Percentiles rank a stretch among this genome's conserved stretches.
These are phyloP conservation scores for Zonotrichia albicollis DNA, from an alignment of 2,797 vertebrate species.

Conservation along the genomic window DNA sequence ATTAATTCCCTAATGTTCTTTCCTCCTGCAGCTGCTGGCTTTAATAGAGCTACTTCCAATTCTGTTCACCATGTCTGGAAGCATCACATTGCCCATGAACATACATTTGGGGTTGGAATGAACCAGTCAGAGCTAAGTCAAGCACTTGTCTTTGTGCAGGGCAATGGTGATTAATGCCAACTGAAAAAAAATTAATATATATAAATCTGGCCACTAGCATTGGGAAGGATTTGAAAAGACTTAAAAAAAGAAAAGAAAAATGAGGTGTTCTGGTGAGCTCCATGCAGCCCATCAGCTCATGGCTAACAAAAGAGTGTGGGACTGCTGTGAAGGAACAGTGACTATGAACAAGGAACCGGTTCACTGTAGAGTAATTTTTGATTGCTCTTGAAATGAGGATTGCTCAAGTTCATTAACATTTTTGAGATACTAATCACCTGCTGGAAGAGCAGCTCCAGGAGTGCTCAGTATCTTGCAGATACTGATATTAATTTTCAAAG, in stretches of 20 bases:
- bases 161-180: neutral
- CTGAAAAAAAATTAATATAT: neutral
- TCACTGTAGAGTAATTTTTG: neutral
- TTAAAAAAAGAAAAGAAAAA: neutral
- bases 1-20: neutral
- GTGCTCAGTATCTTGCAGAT: neutral
- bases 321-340: neutral
- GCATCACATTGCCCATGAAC: neutral
- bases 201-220: neutral
- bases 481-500: neutral
- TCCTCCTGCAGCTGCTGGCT: constrained; percentile 8
- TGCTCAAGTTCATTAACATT: neutral
- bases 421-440: neutral
- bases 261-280: neutral
- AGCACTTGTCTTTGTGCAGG: neutral
- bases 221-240: neutral
- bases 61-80: neutral
- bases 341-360: neutral
- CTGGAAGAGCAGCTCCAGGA: neutral
- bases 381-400: neutral
- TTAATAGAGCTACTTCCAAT: neutral
- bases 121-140: neutral
- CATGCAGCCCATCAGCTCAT: neutral
- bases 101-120: neutral
- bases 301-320: neutral